Evolutionary conservation across 1,140 invertebrate species (phyloP).

Genomic region (Orchesella cincta): DNA sequence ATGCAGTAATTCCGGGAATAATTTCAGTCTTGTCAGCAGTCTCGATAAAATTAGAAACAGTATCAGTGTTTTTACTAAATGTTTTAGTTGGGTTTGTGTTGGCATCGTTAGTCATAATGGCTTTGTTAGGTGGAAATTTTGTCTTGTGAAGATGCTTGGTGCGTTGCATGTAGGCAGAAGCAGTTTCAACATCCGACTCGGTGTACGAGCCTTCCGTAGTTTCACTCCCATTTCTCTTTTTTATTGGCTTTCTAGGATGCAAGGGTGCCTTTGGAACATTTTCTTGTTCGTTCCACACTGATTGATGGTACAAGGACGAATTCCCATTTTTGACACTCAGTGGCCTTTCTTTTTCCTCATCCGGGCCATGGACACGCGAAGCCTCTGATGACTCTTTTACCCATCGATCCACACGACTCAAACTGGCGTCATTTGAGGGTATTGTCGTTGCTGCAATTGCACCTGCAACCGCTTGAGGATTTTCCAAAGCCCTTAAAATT

Average conservation of each 20-base stretch:
- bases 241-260: not conserved
- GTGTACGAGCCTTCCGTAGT: not conserved
- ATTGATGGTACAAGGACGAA: constrained; percentile 39
- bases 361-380: not conserved
- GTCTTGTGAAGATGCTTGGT: not conserved
- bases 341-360: constrained; percentile 23
- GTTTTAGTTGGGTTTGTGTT: not conserved
- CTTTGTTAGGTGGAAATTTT: not conserved
- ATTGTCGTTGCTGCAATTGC: constrained; percentile 10
- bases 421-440: constrained; percentile 9
- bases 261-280: not conserved
- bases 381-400: constrained; percentile 31
- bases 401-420: constrained; percentile 35
- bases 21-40: too few species aligned
- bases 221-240: not conserved
- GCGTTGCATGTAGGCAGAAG: not conserved
- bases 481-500: constrained; percentile 21
- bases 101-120: not conserved
- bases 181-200: not conserved
- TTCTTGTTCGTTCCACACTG: constrained; percentile 37
- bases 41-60: too few species aligned
- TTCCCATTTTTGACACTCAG: too few species aligned
- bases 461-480: not conserved
- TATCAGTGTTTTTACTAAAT: constrained; percentile 12
- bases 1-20: constrained; percentile 1